Conservation (phyloP, 2,113 vertebrate genomes). For the Halichoeres trimaculatus region DNA sequence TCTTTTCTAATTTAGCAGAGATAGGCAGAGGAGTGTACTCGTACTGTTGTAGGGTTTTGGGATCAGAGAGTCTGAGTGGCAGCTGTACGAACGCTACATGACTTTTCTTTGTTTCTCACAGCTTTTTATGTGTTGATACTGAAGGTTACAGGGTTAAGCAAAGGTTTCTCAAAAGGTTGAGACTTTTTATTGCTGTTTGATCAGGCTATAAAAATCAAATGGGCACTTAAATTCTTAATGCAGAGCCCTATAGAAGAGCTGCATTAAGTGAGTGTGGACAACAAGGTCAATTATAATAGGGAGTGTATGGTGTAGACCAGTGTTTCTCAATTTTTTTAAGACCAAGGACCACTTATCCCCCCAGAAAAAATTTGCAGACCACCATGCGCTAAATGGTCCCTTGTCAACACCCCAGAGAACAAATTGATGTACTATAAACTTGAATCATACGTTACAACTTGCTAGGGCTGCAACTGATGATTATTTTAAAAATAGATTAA, state of each 20-base stretch:
- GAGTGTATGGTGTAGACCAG: no score
- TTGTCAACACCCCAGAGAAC: no score
- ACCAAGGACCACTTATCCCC: no score
- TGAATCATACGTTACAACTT: no score
- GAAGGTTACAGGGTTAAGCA: neutral
- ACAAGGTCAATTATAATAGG: neutral
- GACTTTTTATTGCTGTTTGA: neutral
- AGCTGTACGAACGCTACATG: neutral
- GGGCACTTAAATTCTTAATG: neutral
- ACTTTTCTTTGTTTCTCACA: neutral
- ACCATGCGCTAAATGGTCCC: no score
- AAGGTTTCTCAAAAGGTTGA: neutral
- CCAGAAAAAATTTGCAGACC: no score
- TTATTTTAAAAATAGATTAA: no score
- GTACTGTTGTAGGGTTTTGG: slow-evolving; percentile 8
- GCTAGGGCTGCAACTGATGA: no score
- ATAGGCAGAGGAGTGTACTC: slow-evolving; percentile 18
- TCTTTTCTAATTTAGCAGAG: slow-evolving; percentile 45
- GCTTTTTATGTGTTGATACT: neutral
- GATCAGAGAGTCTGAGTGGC: slow-evolving; percentile 36
- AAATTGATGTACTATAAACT: no score
- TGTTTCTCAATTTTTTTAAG: no score
- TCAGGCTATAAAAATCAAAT: neutral
- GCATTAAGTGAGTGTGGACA: slow-evolving; percentile 1
- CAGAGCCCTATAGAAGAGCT: neutral